A percentile compares a stretch with the other conserved stretches of the same genome.
These are phyloP conservation scores for Aspidiotus destructor DNA, from an alignment of 2,888 invertebrate species.

Conservation along the genomic window DNA sequence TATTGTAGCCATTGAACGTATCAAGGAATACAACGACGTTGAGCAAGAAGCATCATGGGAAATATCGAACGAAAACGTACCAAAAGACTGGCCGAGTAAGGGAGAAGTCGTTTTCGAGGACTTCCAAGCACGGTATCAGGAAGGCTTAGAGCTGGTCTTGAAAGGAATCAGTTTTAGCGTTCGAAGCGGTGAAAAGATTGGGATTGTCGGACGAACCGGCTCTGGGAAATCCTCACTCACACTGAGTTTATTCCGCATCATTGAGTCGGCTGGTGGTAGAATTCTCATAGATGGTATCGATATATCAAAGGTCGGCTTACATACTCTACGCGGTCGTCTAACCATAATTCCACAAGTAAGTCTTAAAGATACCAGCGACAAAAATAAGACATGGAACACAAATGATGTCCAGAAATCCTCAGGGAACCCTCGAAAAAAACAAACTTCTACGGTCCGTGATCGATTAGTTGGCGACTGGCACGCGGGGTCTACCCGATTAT, in stretches of 20 bases:
- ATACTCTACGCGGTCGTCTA: constrained; percentile 61
- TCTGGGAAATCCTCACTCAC: constrained; percentile 89
- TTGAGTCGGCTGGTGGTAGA: constrained; percentile 70
- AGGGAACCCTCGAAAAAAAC: too few relatives aligned
- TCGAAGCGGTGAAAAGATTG: constrained; percentile 68
- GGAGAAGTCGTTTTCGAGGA: constrained; percentile 72
- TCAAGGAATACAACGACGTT: constrained; percentile 88
- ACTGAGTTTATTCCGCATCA: constrained; percentile 75
- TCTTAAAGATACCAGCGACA: background rate
- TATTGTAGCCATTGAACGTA: constrained; percentile 92
- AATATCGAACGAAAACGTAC: constrained; percentile 39
- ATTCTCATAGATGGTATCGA: constrained; percentile 77
- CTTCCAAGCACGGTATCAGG: constrained; percentile 75
- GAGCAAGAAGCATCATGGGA: constrained; percentile 46
- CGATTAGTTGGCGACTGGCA: too few relatives aligned
- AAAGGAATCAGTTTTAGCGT: constrained; percentile 68
- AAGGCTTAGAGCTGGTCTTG: constrained; percentile 76
- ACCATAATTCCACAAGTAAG: constrained; percentile 46
- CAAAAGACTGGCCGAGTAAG: constrained; percentile 63
- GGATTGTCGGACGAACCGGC: constrained; percentile 81
- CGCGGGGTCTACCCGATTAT: too few relatives aligned
- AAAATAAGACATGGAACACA: too few relatives aligned
- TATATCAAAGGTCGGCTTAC: constrained; percentile 70
- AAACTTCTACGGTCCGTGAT: too few relatives aligned
- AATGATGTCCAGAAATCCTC: too few relatives aligned